Evolutionary conservation across 2,113 vertebrate species (phyloP).

Genomic region (Cottus gobio): DNA sequence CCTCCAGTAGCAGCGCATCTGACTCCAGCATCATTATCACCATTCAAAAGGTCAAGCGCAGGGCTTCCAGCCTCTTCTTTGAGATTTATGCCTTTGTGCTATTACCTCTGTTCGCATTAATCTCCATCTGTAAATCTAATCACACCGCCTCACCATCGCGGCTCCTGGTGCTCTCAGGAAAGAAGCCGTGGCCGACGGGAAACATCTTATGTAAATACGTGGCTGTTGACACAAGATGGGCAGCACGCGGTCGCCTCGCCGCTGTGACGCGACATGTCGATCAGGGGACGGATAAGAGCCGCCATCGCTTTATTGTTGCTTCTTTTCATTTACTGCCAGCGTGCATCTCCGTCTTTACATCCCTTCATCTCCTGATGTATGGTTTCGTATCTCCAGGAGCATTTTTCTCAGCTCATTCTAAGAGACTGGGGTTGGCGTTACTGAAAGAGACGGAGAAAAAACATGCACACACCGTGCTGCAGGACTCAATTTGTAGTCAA

Average conservation of each 20-base stretch:
- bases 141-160: slow-evolving; percentile 53
- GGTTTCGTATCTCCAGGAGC: slow-evolving; percentile 28
- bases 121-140: slow-evolving; percentile 83
- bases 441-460: background rate
- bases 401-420: slow-evolving; percentile 27
- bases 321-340: slow-evolving; percentile 43
- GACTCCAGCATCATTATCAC: slow-evolving; percentile 73
- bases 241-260: slow-evolving; percentile 55
- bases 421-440: slow-evolving; percentile 20
- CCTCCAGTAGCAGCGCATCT: slow-evolving; percentile 51
- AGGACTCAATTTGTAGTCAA: slow-evolving; percentile 62
- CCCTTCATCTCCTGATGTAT: slow-evolving; percentile 8
- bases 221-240: slow-evolving; percentile 81
- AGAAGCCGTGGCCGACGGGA: slow-evolving; percentile 61
- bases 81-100: slow-evolving; percentile 76
- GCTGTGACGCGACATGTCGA: slow-evolving; percentile 54
- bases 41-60: slow-evolving; percentile 77
- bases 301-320: slow-evolving; percentile 24
- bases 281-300: slow-evolving; percentile 51
- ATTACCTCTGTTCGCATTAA: slow-evolving; percentile 77
- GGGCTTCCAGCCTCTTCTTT: slow-evolving; percentile 68
- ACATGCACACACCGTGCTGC: slow-evolving; percentile 22
- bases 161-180: slow-evolving; percentile 59
- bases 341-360: slow-evolving; percentile 19
- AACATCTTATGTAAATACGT: slow-evolving; percentile 81